Evolutionary conservation across 2,888 invertebrate species (phyloP).

Genomic region (Alloscopus bannaensis): DNA sequence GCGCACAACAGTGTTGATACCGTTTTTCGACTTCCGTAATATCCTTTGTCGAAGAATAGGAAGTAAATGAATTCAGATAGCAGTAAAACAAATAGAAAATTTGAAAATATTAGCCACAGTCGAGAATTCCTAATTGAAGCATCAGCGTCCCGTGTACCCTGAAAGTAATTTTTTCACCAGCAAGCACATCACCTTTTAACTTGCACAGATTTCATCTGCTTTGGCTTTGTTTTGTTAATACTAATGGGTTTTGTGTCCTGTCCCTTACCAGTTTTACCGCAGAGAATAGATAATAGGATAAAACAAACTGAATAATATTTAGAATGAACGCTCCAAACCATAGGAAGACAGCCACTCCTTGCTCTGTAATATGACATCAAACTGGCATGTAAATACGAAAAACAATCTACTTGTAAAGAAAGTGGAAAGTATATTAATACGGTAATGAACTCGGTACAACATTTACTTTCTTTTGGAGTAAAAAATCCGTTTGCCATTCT

Average conservation of each 20-base stretch:
- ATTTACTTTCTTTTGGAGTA: constrained; percentile 54
- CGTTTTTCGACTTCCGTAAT: constrained; percentile 37
- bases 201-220: no score
- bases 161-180: background rate
- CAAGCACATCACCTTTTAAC: background rate
- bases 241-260: no score
- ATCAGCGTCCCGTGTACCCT: constrained; percentile 54
- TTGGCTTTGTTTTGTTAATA: no score
- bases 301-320: constrained; percentile 51
- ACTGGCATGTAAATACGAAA: background rate
- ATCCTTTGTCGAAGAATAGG: constrained; percentile 60
- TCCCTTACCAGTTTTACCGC: constrained; percentile 51
- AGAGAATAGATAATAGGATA: constrained; percentile 52
- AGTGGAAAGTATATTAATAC: no score
- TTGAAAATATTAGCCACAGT: constrained; percentile 58
- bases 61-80: constrained; percentile 62
- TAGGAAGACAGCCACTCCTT: constrained; percentile 51
- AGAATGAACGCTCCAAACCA: constrained; percentile 58
- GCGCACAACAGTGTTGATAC: constrained; percentile 48
- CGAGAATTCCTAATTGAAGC: constrained; percentile 25
- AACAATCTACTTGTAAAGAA: no score
- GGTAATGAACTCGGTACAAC: no score
- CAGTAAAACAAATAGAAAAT: constrained; percentile 54
- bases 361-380: constrained; percentile 33
- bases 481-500: constrained; percentile 50